Percentiles rank a stretch among this genome's conserved stretches.
Conservation (phyloP, 2,113 vertebrate species). For the Aphyosemion australe region DNA sequence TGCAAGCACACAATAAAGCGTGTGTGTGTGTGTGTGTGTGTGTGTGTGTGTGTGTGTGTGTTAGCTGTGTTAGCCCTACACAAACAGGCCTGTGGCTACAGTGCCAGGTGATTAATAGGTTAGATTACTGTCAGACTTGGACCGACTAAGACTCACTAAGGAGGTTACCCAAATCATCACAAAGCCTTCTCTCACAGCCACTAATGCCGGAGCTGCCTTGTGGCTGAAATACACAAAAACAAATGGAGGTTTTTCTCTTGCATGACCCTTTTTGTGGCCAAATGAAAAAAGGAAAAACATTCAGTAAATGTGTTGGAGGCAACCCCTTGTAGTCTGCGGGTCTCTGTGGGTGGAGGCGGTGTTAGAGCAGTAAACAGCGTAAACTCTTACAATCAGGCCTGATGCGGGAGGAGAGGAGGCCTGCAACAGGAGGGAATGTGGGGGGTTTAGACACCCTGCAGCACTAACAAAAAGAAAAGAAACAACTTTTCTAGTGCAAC, state of each 20-base stretch:
- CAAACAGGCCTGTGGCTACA: conserved; percentile 49
- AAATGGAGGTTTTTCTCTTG: too few relatives aligned
- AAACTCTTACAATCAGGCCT: conserved; percentile 78
- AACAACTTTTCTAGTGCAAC: conserved; percentile 27
- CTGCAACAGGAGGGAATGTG: conserved; percentile 71
- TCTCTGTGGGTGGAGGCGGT: conserved; percentile 50
- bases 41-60: conserved; percentile 8
- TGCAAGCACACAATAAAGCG: conserved; percentile 35
- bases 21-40: conserved; percentile 21
- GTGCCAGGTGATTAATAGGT: conserved; percentile 68
- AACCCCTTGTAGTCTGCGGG: conserved; percentile 61
- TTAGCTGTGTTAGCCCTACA: conserved; percentile 46
- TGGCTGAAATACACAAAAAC: conserved; percentile 13
- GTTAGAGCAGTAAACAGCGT: conserved; percentile 64
- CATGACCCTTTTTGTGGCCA: too few relatives aligned
- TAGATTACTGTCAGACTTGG: conserved; percentile 63
- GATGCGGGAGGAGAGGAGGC: conserved; percentile 77
- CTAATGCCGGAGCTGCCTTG: conserved; percentile 22
- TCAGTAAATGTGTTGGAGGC: conserved; percentile 17
- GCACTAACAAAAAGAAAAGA: conserved; percentile 17
- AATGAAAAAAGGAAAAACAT: too few relatives aligned
- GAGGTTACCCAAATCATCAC: conserved; percentile 65
- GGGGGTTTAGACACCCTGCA: conserved; percentile 50
- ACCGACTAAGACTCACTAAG: conserved; percentile 68
- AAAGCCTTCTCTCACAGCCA: conserved; percentile 41